phyloP scores from a whole-genome alignment of 2,797 vertebrate species.

The Rousettus madagascariensis region DNA sequence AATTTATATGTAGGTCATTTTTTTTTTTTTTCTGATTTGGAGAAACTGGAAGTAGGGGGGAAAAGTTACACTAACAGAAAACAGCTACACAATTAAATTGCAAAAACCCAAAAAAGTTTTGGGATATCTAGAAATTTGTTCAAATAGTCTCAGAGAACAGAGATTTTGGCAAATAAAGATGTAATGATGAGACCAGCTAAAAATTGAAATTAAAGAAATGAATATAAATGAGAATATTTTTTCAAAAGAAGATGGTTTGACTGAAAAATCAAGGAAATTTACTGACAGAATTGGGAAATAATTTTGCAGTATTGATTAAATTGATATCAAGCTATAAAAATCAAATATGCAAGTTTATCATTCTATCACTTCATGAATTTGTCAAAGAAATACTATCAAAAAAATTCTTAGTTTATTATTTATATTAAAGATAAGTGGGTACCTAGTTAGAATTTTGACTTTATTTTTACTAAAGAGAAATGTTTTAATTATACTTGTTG shows the following conservation, averaged over 20 bases:
- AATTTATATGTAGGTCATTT: background rate
- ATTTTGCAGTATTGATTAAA: background rate
- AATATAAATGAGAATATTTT: background rate
- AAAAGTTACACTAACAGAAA: background rate
- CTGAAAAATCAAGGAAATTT: background rate
- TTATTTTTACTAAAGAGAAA: background rate
- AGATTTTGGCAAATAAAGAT: background rate
- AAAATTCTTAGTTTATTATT: background rate
- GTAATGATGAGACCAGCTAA: background rate
- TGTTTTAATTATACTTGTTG: background rate
- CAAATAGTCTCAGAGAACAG: background rate
- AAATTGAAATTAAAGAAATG: background rate
- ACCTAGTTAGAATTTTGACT: background rate
- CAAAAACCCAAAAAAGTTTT: background rate
- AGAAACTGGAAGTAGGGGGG: background rate
- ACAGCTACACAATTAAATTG: background rate
- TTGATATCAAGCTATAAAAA: background rate
- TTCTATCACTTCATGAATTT: background rate
- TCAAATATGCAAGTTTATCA: background rate
- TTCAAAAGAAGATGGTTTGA: background rate
- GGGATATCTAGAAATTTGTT: background rate
- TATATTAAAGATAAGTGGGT: background rate
- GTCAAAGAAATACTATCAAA: background rate
- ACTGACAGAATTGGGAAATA: background rate
- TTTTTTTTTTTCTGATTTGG: background rate